Evolutionary conservation across 2,113 vertebrate genomes (phyloP).

Genomic region (Chunga burmeisteri): DNA sequence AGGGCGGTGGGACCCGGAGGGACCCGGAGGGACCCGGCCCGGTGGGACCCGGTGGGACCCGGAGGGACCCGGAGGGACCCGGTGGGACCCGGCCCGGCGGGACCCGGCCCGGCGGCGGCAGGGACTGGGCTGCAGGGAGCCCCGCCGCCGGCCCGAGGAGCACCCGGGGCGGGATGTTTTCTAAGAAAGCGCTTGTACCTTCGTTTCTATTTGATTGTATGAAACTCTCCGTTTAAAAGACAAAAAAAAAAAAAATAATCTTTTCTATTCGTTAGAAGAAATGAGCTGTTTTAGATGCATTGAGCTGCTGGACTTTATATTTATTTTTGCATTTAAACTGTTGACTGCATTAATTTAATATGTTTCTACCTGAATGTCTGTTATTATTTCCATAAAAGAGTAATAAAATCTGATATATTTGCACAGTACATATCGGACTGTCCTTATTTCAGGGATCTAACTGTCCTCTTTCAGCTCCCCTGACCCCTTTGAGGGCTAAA

Average conservation of each 20-base stretch:
- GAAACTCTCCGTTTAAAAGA: constrained; percentile 41
- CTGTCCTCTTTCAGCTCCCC: not conserved
- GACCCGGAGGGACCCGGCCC: no score
- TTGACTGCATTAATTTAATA: constrained; percentile 76
- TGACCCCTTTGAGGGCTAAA: not conserved
- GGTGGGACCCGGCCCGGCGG: not conserved
- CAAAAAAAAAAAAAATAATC: constrained; percentile 16
- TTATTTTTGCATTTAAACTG: constrained; percentile 82
- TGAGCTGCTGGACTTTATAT: constrained; percentile 71
- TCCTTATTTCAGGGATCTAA: not conserved
- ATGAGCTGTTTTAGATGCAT: constrained; percentile 66
- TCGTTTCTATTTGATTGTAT: constrained; percentile 51
- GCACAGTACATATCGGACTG: constrained; percentile 53
- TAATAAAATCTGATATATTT: constrained; percentile 82
- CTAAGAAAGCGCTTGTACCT: constrained; percentile 55
- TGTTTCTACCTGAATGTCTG: constrained; percentile 78
- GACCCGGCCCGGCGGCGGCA: no score
- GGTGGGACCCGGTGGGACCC: no score
- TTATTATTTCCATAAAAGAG: constrained; percentile 72
- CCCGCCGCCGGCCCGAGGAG: not conserved
- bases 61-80: not conserved
- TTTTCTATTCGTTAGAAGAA: constrained; percentile 72
- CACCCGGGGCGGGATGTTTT: constrained; percentile 13
- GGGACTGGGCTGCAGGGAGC: not conserved
- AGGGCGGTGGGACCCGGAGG: not conserved